Evolutionary conservation across 2,888 invertebrate species (phyloP), one percentile per base, ranked within the genome.

Genomic region (Dioctria rufipes): DNA sequence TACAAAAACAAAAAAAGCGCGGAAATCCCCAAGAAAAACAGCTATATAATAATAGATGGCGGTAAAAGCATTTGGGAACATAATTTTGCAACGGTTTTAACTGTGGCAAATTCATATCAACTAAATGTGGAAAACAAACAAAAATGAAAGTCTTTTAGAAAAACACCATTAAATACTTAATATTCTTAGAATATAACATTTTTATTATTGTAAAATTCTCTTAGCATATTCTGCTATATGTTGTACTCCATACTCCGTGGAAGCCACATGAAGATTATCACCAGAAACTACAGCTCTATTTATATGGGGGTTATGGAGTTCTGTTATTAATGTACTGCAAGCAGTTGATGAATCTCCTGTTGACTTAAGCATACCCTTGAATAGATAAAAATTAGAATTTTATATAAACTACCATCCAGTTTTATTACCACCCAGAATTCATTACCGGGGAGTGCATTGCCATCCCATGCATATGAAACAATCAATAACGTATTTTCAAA

Each of bases 391-490:
- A 63, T 39, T 65, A 39, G 5, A 5, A 6, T 37, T 3, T 63
- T 65, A 54, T 8, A 5, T 40, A 2, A 37, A 4, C 8, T 66
- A 42, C 11, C 5, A 43, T 2, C 9, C n/a, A 49, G 9, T 61
- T 25, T 2, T 13, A 4, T 88, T 80, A 91, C 91, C 84, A 87
- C 87, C 94, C 94, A 94, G 86, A 92, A 94, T 85, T 94, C 94
- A 84, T 94, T 94, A 61, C 94, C 94, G 1, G 94, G 94, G 80
- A 93, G 90, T 0, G 94, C 92, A 85, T 94, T 94, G 5, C 93
- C 92, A 85, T 94, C 94, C 93, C 94, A 93, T 0, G 94, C 92
- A 85, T 94, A 94, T 0, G 93, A 93, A 43, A 93, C 91, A 0
- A 94, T 91, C 13, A 93, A 87, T 8, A 92, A 85, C 82, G 90